Conservation (phyloP, 2,797 vertebrate genomes). For the Pangasius krempfi region DNA sequence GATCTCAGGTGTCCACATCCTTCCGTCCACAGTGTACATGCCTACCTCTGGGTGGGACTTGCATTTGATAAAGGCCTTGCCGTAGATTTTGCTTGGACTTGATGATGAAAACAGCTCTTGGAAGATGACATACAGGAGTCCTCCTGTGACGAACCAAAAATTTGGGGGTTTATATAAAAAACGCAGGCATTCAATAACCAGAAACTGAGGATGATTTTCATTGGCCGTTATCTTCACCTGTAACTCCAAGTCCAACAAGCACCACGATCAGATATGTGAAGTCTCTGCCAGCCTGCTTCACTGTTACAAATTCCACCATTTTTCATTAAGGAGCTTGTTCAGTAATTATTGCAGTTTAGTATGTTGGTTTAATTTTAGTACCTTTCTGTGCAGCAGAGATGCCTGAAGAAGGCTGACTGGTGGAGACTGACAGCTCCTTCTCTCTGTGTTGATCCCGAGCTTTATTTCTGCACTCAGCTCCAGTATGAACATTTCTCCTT, state of each 20-base stretch:
- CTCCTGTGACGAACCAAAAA: conserved; percentile 74
- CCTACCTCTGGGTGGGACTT: conserved; percentile 88
- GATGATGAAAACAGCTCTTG: conserved; percentile 93
- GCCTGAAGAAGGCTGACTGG: conserved; percentile 59
- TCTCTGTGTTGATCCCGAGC: conserved; percentile 52
- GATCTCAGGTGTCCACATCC: background rate
- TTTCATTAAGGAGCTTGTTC: background rate
- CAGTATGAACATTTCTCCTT: conserved; percentile 53
- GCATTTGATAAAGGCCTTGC: conserved; percentile 88
- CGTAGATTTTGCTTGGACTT: conserved; percentile 92
- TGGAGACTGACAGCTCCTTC: conserved; percentile 69
- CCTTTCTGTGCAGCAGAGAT: conserved; percentile 82
- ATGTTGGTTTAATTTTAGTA: conserved; percentile 51
- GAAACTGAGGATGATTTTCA: background rate
- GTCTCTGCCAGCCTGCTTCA: conserved; percentile 91
- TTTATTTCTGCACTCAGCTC: conserved; percentile 51
- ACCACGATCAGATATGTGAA: conserved; percentile 90
- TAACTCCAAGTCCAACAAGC: conserved; percentile 86
- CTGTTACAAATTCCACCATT: conserved; percentile 68
- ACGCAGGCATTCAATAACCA: background rate
- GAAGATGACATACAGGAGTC: conserved; percentile 91
- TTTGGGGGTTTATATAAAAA: background rate
- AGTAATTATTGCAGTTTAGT: background rate
- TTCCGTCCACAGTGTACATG: background rate
- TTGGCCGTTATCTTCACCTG: conserved; percentile 75